These are phyloP conservation scores for Aleiodes leptofemur DNA, from an alignment of 2,888 invertebrate genomes.

Conservation along the genomic window DNA sequence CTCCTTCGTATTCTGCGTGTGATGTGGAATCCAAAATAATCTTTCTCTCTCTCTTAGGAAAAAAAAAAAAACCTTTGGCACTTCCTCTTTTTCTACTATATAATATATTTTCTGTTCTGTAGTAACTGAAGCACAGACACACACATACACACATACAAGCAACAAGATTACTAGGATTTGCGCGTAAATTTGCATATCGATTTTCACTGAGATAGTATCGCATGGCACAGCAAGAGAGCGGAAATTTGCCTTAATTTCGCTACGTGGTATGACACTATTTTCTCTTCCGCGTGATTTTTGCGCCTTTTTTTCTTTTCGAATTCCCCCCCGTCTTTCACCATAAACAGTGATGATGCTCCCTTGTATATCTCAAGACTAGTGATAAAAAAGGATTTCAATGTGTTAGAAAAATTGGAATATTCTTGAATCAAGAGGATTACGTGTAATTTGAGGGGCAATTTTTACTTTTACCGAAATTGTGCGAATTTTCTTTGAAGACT, in stretches of 20 bases:
- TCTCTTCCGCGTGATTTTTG: conserved; percentile 31
- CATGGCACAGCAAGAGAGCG: conserved; percentile 61
- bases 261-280: conserved; percentile 44
- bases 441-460: too few relatives aligned
- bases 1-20: conserved; percentile 48
- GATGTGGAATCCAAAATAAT: conserved; percentile 47
- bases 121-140: too few relatives aligned
- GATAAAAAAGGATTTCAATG: too few relatives aligned
- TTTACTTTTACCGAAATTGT: too few relatives aligned
- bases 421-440: too few relatives aligned
- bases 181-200: conserved; percentile 74
- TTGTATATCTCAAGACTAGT: too few relatives aligned
- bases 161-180: conserved; percentile 73
- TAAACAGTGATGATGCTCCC: too few relatives aligned
- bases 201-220: conserved; percentile 64
- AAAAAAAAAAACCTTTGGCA: conserved; percentile 33
- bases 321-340: not conserved
- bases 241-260: conserved; percentile 72
- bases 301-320: conserved; percentile 29
- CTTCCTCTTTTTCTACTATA: too few relatives aligned
- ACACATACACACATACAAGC: conserved; percentile 16
- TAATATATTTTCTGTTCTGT: too few relatives aligned
- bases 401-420: too few relatives aligned
- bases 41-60: conserved; percentile 32
- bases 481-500: too few relatives aligned